Base-by-base conservation (phyloP, 2,888 invertebrate species). In the Neoascia interrupta region DNA sequence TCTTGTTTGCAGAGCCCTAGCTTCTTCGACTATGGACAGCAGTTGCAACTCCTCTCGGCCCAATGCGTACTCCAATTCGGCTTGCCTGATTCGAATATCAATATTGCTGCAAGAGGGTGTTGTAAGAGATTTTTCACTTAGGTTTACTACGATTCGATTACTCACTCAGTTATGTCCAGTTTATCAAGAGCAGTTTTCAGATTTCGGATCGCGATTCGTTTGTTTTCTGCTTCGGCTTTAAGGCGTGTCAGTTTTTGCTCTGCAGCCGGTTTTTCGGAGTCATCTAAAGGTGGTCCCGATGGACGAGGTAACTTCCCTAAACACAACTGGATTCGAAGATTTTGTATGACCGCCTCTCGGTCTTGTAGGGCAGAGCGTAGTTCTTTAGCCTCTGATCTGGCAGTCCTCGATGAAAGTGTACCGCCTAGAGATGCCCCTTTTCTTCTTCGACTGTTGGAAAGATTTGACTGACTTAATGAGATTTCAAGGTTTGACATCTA, bases 31-130 rank as follows among this genome's bases (percentile, higher is more conserved):
- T 83, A 96, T 91, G 45, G 95, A 95, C 82, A 96, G 89, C 85
- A 96, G 91, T 88, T 96, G 96, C 81, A 96, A 89, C 89, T 97
- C 97, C 88, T 97, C 96, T 43, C 96, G 91, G 0, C 96, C 96
- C 82, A 96, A 89, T 86, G 96, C 94, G 88, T 96, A 96, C 86
- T 96, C 96, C 83, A 96, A 89, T 88, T 97, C 97, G 0, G 97
- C 97, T 86, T 96, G 96, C 85, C 96, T 94, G 86, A 97, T 96
- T 82, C 96, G 91, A 45, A 94, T 93, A 88, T 97, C 96, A 70
- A 96, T 96, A 88, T 96, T 96, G 84, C 96, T 96, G 31, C 3
- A 6, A 31, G 82, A 61, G 26, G 5, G 4, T 26, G 26, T 26
- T 26, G 26, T 26, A 26, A 26, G 26, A 5, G 26, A 26, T 26